Percentiles rank a stretch among this genome's conserved stretches.
Evolutionary conservation across 2,797 vertebrate genomes (phyloP).

Genomic region (Vireo griseus): DNA sequence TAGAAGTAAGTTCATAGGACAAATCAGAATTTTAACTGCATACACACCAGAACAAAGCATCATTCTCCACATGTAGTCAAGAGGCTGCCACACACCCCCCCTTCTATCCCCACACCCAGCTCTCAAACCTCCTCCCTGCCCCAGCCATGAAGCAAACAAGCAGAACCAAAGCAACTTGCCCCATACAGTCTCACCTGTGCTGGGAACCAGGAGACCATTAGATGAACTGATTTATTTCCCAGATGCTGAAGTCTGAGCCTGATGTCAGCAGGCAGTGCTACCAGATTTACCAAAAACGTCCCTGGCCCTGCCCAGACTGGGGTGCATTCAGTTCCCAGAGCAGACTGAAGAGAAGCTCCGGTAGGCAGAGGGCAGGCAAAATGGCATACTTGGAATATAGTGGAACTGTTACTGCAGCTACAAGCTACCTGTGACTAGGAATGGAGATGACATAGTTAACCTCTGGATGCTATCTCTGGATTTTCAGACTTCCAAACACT

Average conservation of each 20-base stretch:
- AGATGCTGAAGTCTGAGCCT: not conserved
- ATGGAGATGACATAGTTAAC: not conserved
- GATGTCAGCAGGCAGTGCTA: not conserved
- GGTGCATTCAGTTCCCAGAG: not conserved
- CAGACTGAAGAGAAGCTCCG: fast-evolving
- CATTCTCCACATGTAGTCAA: not conserved
- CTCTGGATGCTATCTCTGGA: not conserved
- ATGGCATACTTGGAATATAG: not conserved
- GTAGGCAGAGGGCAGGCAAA: not conserved
- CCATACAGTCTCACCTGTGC: fast-evolving
- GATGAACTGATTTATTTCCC: not conserved
- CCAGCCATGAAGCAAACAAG: not conserved
- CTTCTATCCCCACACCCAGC: not conserved
- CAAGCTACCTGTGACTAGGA: not conserved
- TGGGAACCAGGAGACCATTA: not conserved
- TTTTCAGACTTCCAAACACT: not conserved
- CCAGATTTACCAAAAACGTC: not conserved
- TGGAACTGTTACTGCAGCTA: not conserved
- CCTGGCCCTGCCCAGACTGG: too few relatives aligned
- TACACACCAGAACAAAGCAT: not conserved
- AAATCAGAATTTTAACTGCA: not conserved
- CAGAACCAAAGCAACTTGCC: not conserved
- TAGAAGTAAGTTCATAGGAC: not conserved
- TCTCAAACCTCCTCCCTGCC: fast-evolving
- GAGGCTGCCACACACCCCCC: not conserved